A percentile compares a stretch with the other conserved stretches of the same genome.
These are phyloP conservation scores for Aphidius gifuensis DNA, from an alignment of 1,140 invertebrate species.

Conservation along the genomic window DNA sequence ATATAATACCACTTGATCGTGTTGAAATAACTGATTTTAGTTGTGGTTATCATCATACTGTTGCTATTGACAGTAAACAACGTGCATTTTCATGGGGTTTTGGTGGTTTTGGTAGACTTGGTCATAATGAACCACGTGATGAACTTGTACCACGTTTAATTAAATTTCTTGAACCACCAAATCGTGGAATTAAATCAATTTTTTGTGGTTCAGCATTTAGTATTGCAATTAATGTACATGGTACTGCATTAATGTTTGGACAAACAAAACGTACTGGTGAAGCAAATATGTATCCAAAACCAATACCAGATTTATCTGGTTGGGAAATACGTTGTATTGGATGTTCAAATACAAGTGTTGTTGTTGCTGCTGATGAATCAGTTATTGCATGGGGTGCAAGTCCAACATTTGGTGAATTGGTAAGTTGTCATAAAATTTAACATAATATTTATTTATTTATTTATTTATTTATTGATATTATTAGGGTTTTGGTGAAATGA, in stretches of 20 bases:
- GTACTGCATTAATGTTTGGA: constrained; percentile 80
- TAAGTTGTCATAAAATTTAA: constrained; percentile 45
- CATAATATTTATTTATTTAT: neutral
- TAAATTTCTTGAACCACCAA: constrained; percentile 83
- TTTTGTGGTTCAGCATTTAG: constrained; percentile 84
- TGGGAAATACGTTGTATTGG: constrained; percentile 85
- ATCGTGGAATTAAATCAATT: constrained; percentile 74
- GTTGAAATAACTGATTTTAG: constrained; percentile 86
- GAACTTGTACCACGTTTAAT: constrained; percentile 86
- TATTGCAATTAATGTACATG: constrained; percentile 77
- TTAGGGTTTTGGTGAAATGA: constrained; percentile 83
- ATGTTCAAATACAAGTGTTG: constrained; percentile 76
- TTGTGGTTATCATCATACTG: constrained; percentile 88
- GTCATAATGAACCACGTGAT: constrained; percentile 88
- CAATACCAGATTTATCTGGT: constrained; percentile 85
- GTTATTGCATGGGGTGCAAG: constrained; percentile 88
- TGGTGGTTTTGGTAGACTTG: constrained; percentile 87
- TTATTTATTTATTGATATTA: constrained; percentile 19
- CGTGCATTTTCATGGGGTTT: constrained; percentile 92
- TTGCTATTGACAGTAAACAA: constrained; percentile 83
- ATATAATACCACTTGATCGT: constrained; percentile 77
- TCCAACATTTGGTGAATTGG: constrained; percentile 88
- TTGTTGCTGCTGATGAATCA: constrained; percentile 85
- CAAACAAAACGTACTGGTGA: constrained; percentile 89
- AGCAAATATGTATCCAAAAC: constrained; percentile 95